Conservation (phyloP, 2,113 vertebrate species). For the Microcebus jonahi region DNA sequence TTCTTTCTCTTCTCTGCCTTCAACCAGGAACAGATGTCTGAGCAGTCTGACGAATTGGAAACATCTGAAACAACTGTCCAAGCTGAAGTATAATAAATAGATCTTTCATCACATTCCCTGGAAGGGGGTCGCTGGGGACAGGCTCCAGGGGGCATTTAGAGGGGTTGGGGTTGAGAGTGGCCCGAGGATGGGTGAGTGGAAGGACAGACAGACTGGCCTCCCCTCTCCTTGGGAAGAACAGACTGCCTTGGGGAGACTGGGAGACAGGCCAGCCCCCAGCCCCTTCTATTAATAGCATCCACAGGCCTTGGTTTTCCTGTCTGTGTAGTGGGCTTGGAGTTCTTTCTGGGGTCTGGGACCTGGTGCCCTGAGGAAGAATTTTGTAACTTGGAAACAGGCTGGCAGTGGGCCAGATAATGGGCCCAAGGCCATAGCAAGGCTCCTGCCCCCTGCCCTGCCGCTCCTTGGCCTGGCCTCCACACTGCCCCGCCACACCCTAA, state of each 20-base stretch:
- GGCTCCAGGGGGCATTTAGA: conserved; percentile 81
- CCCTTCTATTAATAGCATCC: neutral
- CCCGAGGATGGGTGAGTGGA: conserved; percentile 42
- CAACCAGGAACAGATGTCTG: conserved; percentile 95
- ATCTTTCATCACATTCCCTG: conserved; percentile 91
- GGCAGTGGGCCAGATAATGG: neutral
- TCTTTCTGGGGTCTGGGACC: neutral
- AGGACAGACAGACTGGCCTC: conserved; percentile 64
- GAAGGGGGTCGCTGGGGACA: conserved; percentile 84
- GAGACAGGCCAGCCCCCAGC: neutral
- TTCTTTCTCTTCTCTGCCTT: conserved; percentile 83
- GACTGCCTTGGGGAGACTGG: conserved; percentile 28
- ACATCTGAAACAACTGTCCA: conserved; percentile 96
- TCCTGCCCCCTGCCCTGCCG: neutral
- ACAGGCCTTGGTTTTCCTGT: neutral
- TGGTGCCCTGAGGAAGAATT: neutral
- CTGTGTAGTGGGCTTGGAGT: neutral
- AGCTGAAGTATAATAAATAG: conserved; percentile 94
- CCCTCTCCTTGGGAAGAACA: neutral
- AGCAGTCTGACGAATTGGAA: conserved; percentile 92
- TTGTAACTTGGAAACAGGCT: neutral
- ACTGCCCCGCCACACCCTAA: neutral
- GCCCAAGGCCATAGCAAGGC: neutral
- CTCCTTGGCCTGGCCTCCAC: neutral
- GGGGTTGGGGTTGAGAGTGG: conserved; percentile 68